Conservation (phyloP, 2,888 invertebrate species). For the Drosophila limbata region DNA sequence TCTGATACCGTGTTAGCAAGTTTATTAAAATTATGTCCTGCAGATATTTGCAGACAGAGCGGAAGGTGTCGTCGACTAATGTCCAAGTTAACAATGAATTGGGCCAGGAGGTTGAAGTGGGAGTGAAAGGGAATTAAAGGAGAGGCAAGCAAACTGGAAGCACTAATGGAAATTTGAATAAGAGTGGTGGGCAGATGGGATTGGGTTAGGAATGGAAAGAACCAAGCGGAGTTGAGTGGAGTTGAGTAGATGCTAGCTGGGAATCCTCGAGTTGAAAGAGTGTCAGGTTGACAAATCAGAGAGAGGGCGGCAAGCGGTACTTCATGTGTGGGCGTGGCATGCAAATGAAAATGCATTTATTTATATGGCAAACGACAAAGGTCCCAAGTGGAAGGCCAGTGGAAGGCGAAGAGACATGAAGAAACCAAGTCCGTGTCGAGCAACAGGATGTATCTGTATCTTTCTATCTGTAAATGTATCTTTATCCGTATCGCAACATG, state of each 20-base stretch:
- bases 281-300: conserved; percentile 67
- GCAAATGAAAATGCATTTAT: conserved; percentile 77
- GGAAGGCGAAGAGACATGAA: conserved; percentile 23
- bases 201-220: conserved; percentile 7
- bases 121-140: conserved; percentile 13
- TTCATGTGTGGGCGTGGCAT: conserved; percentile 35
- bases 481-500: conserved; percentile 59
- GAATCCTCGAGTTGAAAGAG: conserved; percentile 17
- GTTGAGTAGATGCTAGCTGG: conserved; percentile 8
- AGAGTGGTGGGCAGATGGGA: conserved; percentile 21
- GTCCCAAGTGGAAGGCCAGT: conserved; percentile 50
- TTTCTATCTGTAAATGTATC: conserved; percentile 60
- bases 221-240: conserved; percentile 2
- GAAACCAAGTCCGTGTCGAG: conserved; percentile 46
- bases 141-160: conserved; percentile 46
- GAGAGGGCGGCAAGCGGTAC: background rate
- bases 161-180: conserved; percentile 60
- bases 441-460: conserved; percentile 67
- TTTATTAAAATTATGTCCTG: conserved; percentile 77
- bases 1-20: conserved; percentile 48
- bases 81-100: conserved; percentile 62
- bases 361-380: conserved; percentile 71
- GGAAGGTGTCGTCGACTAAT: conserved; percentile 63
- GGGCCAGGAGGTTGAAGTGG: background rate
- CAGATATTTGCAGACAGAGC: conserved; percentile 62